These are phyloP conservation scores for Hydropsyche betteni DNA, from an alignment of 2,888 invertebrate species.

Conservation along the genomic window DNA sequence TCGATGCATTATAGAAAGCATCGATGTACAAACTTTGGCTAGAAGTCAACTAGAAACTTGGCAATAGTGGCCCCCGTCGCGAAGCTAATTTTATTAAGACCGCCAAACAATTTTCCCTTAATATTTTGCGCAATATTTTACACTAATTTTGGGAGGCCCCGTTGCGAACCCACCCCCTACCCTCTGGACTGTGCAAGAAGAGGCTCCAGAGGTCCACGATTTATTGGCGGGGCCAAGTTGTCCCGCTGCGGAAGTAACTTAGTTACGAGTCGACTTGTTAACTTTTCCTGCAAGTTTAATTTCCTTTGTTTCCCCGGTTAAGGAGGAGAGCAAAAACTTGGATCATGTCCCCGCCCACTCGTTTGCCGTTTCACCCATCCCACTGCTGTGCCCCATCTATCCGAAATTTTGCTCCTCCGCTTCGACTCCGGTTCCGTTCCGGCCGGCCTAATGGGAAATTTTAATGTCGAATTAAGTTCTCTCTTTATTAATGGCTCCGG, in stretches of 20 bases:
- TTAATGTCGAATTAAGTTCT: conserved; percentile 52
- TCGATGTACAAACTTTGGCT: too few relatives aligned
- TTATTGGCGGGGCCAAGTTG: conserved; percentile 40
- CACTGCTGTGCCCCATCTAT: neutral
- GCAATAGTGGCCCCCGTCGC: neutral
- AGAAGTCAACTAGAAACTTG: too few relatives aligned
- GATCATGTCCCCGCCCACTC: neutral
- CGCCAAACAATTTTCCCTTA: conserved; percentile 25
- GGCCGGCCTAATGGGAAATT: conserved; percentile 51
- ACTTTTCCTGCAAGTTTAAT: conserved; percentile 43
- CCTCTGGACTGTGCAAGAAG: conserved; percentile 52
- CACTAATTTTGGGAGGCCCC: conserved; percentile 54
- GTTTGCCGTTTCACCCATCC: too few relatives aligned
- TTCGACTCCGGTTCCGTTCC: too few relatives aligned
- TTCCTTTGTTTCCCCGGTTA: conserved; percentile 41
- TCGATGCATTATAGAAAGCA: too few relatives aligned
- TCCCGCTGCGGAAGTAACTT: conserved; percentile 42
- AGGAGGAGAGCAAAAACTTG: conserved; percentile 35
- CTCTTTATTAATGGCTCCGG: conserved; percentile 51
- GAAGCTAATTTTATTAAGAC: conserved; percentile 35
- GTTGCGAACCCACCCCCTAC: conserved; percentile 61
- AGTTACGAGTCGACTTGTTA: conserved; percentile 41
- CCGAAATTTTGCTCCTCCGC: too few relatives aligned
- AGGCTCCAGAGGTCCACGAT: conserved; percentile 9
- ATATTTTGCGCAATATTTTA: conserved; percentile 41